Evolutionary conservation across 2,113 vertebrate genomes (phyloP).

Genomic region (Penelope pileata): DNA sequence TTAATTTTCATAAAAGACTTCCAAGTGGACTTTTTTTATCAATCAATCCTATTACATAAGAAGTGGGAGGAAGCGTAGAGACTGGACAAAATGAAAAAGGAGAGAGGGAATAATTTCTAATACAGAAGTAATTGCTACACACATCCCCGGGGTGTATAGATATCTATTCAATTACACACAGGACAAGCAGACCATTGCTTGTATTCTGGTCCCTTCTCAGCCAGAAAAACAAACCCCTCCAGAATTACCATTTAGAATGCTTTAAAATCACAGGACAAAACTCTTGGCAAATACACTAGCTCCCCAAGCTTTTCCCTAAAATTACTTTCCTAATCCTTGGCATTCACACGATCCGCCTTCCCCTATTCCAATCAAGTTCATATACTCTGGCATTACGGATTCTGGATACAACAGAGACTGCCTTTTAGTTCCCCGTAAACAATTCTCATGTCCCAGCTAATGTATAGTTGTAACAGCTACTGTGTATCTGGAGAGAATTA

Average conservation of each 20-base stretch:
- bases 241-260: not conserved
- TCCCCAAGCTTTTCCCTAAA: not conserved
- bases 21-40: not conserved
- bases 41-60: not conserved
- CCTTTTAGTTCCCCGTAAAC: not conserved
- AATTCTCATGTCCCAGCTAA: not conserved
- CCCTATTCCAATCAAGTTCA: not conserved
- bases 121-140: not conserved
- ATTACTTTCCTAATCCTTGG: not conserved
- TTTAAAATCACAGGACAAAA: not conserved
- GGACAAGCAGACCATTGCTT: not conserved
- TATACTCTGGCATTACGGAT: not conserved
- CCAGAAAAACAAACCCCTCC: not conserved
- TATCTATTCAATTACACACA: not conserved
- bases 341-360: not conserved
- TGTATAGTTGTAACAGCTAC: not conserved
- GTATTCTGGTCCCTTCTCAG: not conserved
- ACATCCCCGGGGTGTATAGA: not conserved
- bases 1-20: conserved; percentile 4
- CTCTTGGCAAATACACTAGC: not conserved
- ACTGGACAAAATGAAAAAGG: not conserved
- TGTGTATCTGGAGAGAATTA: not conserved
- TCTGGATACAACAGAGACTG: not conserved
- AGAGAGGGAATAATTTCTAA: not conserved
- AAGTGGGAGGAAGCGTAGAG: not conserved